A percentile compares a stretch with the other conserved stretches of the same genome.
phyloP scores from a whole-genome alignment of 35 echinoderm and acorn worm species.

The Stichopus chloronotus region DNA sequence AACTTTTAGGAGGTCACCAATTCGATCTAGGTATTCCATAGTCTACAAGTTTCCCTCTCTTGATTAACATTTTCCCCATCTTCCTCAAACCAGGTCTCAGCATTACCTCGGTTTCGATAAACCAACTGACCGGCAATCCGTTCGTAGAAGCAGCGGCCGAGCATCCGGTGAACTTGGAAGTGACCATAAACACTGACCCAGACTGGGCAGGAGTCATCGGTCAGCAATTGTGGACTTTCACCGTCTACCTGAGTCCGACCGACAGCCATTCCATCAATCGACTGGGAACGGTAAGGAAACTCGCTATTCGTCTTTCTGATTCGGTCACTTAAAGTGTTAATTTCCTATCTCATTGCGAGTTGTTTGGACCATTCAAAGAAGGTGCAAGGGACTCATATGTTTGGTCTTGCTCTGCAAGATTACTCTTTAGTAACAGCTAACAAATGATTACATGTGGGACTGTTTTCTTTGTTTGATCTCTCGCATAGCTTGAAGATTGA shows the following conservation, averaged over 20 bases:
- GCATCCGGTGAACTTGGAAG: background rate
- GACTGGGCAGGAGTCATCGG: constrained; percentile 32
- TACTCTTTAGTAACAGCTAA: too few species aligned
- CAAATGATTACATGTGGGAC: too few species aligned
- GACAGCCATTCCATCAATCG: background rate
- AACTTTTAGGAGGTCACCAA: too few species aligned
- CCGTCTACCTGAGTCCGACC: constrained; percentile 42
- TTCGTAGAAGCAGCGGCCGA: constrained; percentile 12
- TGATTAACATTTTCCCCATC: background rate
- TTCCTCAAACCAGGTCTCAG: background rate
- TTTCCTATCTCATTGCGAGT: background rate
- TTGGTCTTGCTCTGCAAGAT: too few species aligned
- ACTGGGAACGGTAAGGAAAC: constrained; percentile 16
- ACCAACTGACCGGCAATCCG: background rate
- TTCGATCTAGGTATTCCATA: too few species aligned
- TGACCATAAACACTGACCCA: constrained; percentile 9
- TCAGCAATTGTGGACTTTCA: constrained; percentile 22
- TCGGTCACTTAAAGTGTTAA: background rate
- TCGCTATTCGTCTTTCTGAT: background rate
- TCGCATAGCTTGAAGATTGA: too few species aligned
- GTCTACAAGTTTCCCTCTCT: too few species aligned
- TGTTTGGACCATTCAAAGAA: too few species aligned
- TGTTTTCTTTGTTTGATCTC: too few species aligned
- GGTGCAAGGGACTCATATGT: too few species aligned
- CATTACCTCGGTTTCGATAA: constrained; percentile 3